These are phyloP conservation scores for Dinomys branickii DNA, from an alignment of 2,113 vertebrate genomes.

Conservation along the genomic window DNA sequence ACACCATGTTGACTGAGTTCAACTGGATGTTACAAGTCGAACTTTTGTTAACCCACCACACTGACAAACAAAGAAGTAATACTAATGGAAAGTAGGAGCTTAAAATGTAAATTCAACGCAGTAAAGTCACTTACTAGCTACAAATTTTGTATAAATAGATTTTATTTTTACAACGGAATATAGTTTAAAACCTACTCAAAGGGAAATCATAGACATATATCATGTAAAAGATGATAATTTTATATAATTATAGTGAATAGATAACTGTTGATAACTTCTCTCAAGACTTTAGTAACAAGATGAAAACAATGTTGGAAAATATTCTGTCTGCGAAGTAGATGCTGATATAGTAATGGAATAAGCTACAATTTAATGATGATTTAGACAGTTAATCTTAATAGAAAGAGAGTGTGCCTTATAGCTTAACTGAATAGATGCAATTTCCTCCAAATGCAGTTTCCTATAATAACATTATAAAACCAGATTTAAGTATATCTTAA, in stretches of 20 bases:
- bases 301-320: neutral
- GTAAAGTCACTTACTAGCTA: neutral
- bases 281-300: neutral
- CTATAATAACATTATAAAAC: conserved; percentile 12
- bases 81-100: neutral
- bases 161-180: neutral
- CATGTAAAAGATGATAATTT: neutral
- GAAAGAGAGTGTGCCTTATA: neutral
- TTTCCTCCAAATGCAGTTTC: conserved; percentile 34
- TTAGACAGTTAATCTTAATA: conserved; percentile 24
- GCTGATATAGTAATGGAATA: neutral
- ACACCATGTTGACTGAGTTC: neutral
- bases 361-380: conserved; percentile 2
- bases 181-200: neutral
- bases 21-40: neutral
- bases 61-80: neutral
- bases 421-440: neutral
- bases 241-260: conserved; percentile 32
- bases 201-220: neutral
- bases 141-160: neutral
- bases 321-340: neutral
- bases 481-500: neutral
- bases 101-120: neutral
- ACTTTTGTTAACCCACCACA: neutral
- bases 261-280: neutral